Percentiles rank a stretch among this genome's conserved stretches.
Evolutionary conservation across 92 coral and sea anemone genomes (phyloP).

Genomic region (Bergia sp.): DNA sequence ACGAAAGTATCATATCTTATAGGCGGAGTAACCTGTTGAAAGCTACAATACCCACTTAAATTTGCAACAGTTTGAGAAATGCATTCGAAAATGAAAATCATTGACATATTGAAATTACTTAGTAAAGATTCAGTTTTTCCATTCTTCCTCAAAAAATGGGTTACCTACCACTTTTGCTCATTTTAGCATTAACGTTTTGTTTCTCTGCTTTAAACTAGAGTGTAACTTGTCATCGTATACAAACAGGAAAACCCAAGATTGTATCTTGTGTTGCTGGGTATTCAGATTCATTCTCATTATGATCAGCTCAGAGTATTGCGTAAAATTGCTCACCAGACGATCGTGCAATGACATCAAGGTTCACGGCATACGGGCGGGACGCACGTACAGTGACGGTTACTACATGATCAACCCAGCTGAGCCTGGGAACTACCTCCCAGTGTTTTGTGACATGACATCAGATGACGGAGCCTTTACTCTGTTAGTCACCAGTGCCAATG

Average conservation of each 20-base stretch:
- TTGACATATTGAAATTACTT: too few species aligned
- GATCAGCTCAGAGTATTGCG: background rate
- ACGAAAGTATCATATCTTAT: background rate
- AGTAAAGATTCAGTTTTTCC: too few species aligned
- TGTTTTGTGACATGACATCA: slow-evolving; percentile 79
- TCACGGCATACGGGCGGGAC: slow-evolving; percentile 62
- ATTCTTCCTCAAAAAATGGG: background rate
- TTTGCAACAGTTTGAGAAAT: too few species aligned
- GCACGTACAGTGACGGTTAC: slow-evolving; percentile 59
- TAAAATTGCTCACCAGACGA: slow-evolving; percentile 28
- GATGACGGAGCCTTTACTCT: slow-evolving; percentile 78
- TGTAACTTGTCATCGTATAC: background rate
- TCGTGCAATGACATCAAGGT: slow-evolving; percentile 80
- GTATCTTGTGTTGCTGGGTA: background rate
- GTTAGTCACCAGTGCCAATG: slow-evolving; percentile 81
- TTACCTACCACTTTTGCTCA: background rate
- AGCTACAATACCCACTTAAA: too few species aligned
- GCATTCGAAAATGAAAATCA: too few species aligned
- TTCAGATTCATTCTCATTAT: background rate
- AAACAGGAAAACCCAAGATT: too few species aligned
- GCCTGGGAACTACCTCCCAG: slow-evolving; percentile 65
- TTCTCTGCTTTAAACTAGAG: background rate
- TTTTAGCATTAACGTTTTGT: too few species aligned
- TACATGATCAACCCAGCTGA: slow-evolving; percentile 58
- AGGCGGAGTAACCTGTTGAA: too few species aligned